Evolutionary conservation across 2,797 vertebrate genomes (phyloP).

Genomic region (Pseudochromis fuscus): DNA sequence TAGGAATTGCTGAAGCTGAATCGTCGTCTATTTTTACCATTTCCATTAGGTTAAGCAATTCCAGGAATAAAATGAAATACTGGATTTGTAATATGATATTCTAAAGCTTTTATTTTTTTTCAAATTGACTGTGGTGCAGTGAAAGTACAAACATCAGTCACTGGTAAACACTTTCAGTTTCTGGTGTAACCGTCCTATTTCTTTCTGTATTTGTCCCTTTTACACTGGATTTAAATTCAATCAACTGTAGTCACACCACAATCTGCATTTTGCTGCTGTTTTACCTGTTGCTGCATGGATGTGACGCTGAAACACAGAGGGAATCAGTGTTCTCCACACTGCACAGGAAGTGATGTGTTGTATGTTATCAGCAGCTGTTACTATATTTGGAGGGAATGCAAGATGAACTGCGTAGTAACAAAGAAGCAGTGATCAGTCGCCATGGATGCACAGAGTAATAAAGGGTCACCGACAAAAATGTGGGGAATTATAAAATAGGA

Average conservation of each 20-base stretch:
- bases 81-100: background rate
- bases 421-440: conserved; percentile 4
- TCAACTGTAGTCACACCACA: background rate
- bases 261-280: background rate
- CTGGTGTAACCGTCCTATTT: too few species aligned
- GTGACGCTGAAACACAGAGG: background rate
- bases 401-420: background rate
- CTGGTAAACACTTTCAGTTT: too few species aligned
- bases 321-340: too few species aligned
- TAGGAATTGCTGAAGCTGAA: background rate
- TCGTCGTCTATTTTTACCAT: background rate
- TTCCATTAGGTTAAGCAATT: background rate
- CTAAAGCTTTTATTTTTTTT: background rate
- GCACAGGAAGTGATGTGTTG: conserved; percentile 43
- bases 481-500: too few species aligned
- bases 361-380: conserved; percentile 35
- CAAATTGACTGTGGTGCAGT: too few species aligned
- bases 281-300: too few species aligned
- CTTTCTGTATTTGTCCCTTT: too few species aligned
- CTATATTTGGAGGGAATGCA: conserved; percentile 52
- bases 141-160: too few species aligned
- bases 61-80: background rate
- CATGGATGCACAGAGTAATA: too few species aligned
- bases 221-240: background rate
- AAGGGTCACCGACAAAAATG: background rate